A percentile compares a stretch with the other conserved stretches of the same genome.
Conservation (phyloP, 2,113 vertebrate species). For the Phycodurus eques region DNA sequence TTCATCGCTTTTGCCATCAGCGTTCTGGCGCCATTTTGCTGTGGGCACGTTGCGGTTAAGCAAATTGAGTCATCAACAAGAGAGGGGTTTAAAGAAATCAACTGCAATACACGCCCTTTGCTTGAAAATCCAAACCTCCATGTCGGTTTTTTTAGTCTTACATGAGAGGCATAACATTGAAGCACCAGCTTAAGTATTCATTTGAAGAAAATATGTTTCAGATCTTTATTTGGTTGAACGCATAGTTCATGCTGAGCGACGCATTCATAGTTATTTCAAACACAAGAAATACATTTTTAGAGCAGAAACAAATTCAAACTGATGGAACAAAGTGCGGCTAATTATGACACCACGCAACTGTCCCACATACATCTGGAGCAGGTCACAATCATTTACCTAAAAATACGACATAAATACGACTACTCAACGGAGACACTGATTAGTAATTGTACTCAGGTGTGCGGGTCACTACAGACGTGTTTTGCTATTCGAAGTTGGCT, state of each 20-base stretch:
- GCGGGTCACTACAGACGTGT: no score
- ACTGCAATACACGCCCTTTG: slow-evolving; percentile 12
- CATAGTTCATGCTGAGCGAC: not conserved
- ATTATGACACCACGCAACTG: no score
- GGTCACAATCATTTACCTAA: no score
- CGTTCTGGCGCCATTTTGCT: slow-evolving; percentile 54
- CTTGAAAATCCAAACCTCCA: not conserved
- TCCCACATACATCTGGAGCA: no score
- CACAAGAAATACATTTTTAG: no score
- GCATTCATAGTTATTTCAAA: no score
- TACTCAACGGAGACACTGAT: no score
- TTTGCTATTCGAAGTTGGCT: no score
- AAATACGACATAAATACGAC: no score
- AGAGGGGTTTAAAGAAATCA: slow-evolving; percentile 3
- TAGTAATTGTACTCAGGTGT: no score
- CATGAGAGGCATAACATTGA: not conserved
- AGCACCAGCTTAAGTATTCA: not conserved
- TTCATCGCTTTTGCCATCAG: slow-evolving; percentile 40
- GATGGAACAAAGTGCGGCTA: no score
- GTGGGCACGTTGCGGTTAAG: slow-evolving; percentile 29
- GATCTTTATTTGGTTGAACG: not conserved
- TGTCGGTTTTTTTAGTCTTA: not conserved
- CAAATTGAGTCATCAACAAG: slow-evolving; percentile 7
- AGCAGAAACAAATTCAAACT: no score
- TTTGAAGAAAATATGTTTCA: not conserved